Base-by-base conservation (phyloP, 1,140 invertebrate genomes). In the Macrobrachium nipponense region DNA sequence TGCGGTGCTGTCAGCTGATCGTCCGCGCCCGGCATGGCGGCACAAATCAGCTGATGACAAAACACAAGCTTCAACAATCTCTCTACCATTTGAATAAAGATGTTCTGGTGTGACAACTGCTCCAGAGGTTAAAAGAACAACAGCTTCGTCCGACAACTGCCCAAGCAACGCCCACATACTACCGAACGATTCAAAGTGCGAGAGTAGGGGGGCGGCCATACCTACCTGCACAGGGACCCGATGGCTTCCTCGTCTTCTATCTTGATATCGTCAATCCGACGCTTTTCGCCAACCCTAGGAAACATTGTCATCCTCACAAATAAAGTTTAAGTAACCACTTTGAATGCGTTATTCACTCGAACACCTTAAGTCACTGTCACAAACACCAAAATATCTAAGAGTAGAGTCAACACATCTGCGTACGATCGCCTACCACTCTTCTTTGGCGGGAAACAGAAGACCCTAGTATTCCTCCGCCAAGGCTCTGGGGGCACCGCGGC, bases 401-500 rank as follows among this genome's bases (percentile, higher is more conserved):
- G 85, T 87, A 81, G 77, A 87, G 85, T 72, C 85, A 76, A 76
- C 85, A 81, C 79, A 80, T 82, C 85, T 80, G 73, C 60, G 73
- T 76, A 58, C 85, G 72, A 87, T 70, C 85, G 70, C 85, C 77
- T 59, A 60, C 61, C 27, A 76, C 85, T 87, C 85, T 82, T 87
- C 70, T 87, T 87, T 87, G 85, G 85, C 85, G 85, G 85, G 85
- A 87, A 87, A 87, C 85, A 77, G 85, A 87, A 68, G 85, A 87
- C 79, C 76, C 79, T 70, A 66, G 85, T 87, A 87, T 87, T 78
- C 79, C 20, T 87, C 85, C 85, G 85, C 85, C 85, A 87, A 87
- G 85, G 85, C 80, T 87, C 51, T 51, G 51, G 51, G 51, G 51
- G 72, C 58, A 60, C 79, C 60, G 72, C 70, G 51, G 85, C 85